Conservation (phyloP, 2,113 vertebrate species). For the Dolichotis patagonum region DNA sequence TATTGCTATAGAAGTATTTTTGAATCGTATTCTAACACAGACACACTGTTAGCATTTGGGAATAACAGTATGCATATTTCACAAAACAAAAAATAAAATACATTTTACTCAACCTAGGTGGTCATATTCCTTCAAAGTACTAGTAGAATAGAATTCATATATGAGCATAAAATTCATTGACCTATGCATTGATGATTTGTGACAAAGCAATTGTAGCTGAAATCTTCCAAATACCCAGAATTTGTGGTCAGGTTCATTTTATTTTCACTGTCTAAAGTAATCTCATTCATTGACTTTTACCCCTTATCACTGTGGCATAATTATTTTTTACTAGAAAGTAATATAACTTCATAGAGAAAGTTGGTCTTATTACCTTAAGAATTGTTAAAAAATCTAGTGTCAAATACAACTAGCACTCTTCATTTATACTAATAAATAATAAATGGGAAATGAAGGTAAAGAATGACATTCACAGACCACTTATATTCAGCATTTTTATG, state of each 20-base stretch:
- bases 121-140: background rate
- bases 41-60: background rate
- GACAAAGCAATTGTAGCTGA: background rate
- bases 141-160: conserved; percentile 24
- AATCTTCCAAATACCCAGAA: conserved; percentile 10
- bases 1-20: background rate
- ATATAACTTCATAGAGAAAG: background rate
- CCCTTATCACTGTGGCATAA: too few relatives aligned
- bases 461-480: background rate
- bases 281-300: background rate
- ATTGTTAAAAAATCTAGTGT: background rate
- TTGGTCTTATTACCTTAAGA: background rate
- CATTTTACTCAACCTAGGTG: background rate
- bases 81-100: conserved; percentile 36
- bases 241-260: background rate
- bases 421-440: conserved; percentile 3
- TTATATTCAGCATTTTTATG: background rate
- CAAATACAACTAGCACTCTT: background rate
- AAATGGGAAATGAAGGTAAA: conserved; percentile 26
- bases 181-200: background rate
- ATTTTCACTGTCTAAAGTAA: too few relatives aligned
- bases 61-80: background rate
- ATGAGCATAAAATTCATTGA: background rate
- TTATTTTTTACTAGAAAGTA: conserved; percentile 24
- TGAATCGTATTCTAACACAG: background rate